Evolutionary conservation across 2,888 invertebrate species (phyloP).

Genomic region (Oligia fasciuncula): DNA sequence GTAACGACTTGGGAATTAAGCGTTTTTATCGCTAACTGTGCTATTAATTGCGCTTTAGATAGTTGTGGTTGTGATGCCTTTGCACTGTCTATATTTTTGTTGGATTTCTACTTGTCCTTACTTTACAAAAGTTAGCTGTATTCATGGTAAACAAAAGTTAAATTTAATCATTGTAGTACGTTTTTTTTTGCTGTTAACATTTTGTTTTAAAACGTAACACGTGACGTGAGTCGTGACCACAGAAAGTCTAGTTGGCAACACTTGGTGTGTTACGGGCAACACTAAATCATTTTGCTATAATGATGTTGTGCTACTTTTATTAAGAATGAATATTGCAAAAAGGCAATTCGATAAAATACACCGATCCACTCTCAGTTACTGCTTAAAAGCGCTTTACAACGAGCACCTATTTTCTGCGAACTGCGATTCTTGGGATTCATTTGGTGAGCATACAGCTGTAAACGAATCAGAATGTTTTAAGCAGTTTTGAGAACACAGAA

Average conservation of each 20-base stretch:
- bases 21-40: constrained; percentile 35
- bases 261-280: too few species aligned
- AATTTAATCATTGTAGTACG: not conserved
- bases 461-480: not conserved
- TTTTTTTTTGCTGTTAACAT: not conserved
- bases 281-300: not conserved
- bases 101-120: too few species aligned
- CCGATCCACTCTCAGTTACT: not conserved
- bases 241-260: not conserved
- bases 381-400: not conserved
- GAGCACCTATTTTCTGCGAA: not conserved
- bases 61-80: not conserved
- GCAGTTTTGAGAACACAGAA: not conserved
- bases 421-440: not conserved
- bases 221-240: too few species aligned
- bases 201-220: not conserved
- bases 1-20: constrained; percentile 30
- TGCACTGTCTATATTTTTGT: not conserved
- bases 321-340: too few species aligned
- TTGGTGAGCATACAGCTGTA: not conserved
- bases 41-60: not conserved
- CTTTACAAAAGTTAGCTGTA: not conserved
- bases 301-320: not conserved
- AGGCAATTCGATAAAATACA: too few species aligned
- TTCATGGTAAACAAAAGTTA: not conserved